Evolutionary conservation across 2,888 invertebrate species (phyloP).

Genomic region (Aproaerema taeniolella): DNA sequence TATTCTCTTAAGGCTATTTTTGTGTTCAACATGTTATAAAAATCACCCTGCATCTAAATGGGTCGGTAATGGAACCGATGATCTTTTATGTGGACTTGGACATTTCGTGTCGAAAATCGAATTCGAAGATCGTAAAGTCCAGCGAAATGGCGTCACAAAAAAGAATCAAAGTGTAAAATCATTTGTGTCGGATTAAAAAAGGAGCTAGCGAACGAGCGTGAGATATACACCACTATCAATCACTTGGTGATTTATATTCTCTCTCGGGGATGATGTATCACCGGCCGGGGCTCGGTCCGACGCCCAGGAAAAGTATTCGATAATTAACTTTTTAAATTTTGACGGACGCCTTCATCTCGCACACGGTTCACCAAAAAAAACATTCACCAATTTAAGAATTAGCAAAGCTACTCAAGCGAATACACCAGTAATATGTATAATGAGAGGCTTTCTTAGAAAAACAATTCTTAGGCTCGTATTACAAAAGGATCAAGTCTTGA

Average conservation of each 20-base stretch:
- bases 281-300: slow-evolving; percentile 41
- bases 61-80: background rate
- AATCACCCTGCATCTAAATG: background rate
- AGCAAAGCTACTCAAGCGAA: slow-evolving; percentile 18
- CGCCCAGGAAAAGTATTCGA: slow-evolving; percentile 61
- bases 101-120: slow-evolving; percentile 25
- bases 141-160: slow-evolving; percentile 63
- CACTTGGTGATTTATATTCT: slow-evolving; percentile 72
- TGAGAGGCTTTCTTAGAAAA: too few relatives aligned
- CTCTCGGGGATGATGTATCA: slow-evolving; percentile 67
- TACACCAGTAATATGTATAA: too few relatives aligned
- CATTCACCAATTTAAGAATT: slow-evolving; percentile 23
- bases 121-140: slow-evolving; percentile 46
- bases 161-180: slow-evolving; percentile 70
- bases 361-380: slow-evolving; percentile 28
- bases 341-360: slow-evolving; percentile 65
- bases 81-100: slow-evolving; percentile 1
- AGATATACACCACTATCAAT: slow-evolving; percentile 73
- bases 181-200: slow-evolving; percentile 74
- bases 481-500: too few relatives aligned
- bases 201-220: slow-evolving; percentile 68
- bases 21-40: background rate
- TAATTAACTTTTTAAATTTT: slow-evolving; percentile 76
- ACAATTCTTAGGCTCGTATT: too few relatives aligned
- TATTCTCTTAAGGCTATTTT: too few relatives aligned